Evolutionary conservation across 2,797 vertebrate species (phyloP).

Genomic region (Mycteria americana): DNA sequence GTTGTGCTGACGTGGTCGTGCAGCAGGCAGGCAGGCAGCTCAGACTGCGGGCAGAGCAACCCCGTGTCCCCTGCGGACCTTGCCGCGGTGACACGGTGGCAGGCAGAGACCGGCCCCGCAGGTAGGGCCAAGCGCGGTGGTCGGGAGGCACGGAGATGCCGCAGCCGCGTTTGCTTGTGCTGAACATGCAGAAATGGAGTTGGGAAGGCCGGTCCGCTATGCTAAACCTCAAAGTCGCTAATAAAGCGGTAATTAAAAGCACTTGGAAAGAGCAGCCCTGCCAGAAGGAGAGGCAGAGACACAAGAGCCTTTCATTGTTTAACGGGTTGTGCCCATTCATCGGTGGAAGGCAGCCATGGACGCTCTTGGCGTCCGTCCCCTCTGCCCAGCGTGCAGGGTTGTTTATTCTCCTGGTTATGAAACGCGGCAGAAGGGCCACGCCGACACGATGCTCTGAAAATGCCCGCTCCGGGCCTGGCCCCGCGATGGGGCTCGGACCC

Average conservation of each 20-base stretch:
- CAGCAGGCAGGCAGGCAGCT: background rate
- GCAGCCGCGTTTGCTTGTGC: background rate
- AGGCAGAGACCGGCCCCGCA: background rate
- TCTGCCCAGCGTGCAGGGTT: background rate
- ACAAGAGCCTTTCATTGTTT: slow-evolving; percentile 45
- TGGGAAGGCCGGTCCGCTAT: background rate
- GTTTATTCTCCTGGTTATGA: slow-evolving; percentile 1
- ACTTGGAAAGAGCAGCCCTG: slow-evolving; percentile 39
- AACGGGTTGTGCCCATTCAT: slow-evolving; percentile 13
- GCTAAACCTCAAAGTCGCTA: slow-evolving; percentile 24
- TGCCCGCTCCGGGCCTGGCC: rapidly evolving
- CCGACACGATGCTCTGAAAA: rapidly evolving
- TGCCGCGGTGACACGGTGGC: background rate
- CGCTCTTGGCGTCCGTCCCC: background rate
- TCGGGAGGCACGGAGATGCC: background rate
- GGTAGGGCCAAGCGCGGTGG: background rate
- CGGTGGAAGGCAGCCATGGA: background rate
- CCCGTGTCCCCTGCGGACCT: background rate
- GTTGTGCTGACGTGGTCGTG: background rate
- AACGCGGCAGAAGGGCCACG: background rate
- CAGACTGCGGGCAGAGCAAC: background rate
- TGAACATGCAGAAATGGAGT: background rate
- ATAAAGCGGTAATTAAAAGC: slow-evolving; percentile 59
- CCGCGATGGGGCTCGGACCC: rapidly evolving
- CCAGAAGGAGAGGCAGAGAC: slow-evolving; percentile 43